A percentile compares a stretch with the other conserved stretches of the same genome.
Evolutionary conservation across 1,140 invertebrate species (phyloP).

Genomic region (Pseudomyrmex pallidus): DNA sequence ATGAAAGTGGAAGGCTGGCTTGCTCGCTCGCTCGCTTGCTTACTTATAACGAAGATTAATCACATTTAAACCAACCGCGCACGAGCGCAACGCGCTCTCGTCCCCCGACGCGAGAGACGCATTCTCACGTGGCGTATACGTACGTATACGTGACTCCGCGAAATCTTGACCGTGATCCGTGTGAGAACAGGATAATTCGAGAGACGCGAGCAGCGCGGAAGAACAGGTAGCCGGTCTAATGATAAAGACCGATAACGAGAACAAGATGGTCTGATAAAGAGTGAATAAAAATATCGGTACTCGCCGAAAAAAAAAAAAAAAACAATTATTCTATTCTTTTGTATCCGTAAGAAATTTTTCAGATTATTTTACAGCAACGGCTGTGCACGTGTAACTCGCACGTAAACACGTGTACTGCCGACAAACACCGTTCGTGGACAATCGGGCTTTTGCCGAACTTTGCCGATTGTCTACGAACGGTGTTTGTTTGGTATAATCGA

Average conservation of each 20-base stretch:
- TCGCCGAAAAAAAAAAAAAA: too few species aligned
- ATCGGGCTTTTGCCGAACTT: too few species aligned
- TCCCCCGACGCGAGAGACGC: conserved; percentile 61
- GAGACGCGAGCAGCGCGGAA: background rate
- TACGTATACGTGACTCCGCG: conserved; percentile 73
- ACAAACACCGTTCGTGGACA: too few species aligned
- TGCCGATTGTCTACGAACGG: too few species aligned
- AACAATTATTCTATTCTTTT: too few species aligned
- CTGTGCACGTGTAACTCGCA: too few species aligned
- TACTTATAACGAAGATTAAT: conserved; percentile 81
- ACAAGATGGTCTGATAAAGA: too few species aligned
- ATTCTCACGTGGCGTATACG: conserved; percentile 77
- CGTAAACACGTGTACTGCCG: too few species aligned
- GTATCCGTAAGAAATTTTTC: too few species aligned
- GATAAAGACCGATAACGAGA: background rate
- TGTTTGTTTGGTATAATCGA: too few species aligned
- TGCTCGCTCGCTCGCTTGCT: conserved; percentile 63
- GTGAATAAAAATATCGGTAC: too few species aligned
- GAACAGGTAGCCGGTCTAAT: background rate
- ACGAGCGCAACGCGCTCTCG: conserved; percentile 64
- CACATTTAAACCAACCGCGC: conserved; percentile 81
- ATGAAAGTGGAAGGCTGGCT: conserved; percentile 66
- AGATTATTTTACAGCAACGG: too few species aligned
- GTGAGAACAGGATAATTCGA: conserved; percentile 39
- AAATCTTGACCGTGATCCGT: conserved; percentile 70